Base-by-base conservation (phyloP, 2,888 invertebrate genomes). In the Dusona sp. region DNA sequence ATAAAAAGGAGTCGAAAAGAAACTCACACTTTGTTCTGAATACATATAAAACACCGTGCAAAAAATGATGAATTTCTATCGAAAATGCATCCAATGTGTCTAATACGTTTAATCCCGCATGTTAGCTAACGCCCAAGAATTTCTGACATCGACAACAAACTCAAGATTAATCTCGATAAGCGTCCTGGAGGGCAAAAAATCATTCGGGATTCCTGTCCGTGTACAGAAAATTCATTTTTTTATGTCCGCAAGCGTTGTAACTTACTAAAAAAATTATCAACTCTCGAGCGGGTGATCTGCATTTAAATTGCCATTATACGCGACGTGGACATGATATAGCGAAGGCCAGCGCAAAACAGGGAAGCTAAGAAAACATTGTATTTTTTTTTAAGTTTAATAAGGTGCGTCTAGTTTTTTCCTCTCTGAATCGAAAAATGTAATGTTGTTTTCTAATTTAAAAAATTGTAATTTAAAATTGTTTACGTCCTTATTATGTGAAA, bases 231-330 rank as follows among this genome's bases (percentile, higher is more conserved):
- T 73, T 73, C 22, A 67, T 78, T 65, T 70, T 61, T 29, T 61
- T 8, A 48, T 48, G 61, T 64, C 57, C 36, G n/a, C 42, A 42
- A 54, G 65, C 57, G 36, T 54, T 45, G 68, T 36, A 75, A 79
- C 75, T 85, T 72, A 79, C 70, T 36, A 68, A 83, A 85, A 85
- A 72, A 83, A 83, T 83, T 79, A 83, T 75, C 57, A 36, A 82
- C 78, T 79, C 79, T 65, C 16, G 65, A n/a, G 48, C 36, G 75
- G 75, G 82, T 72, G 73, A 85, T 85, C 85, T 85, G 85, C 85
- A 82, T 85, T 85, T 85, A 82, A 54, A 85, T 82, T 82, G 85
- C 79, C 51, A 74, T 82, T 68, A 74, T 22, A 64, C 36, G 36
- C 61, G 42, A 33, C 48, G 48, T 72, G 22, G 7, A 61, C 54